phyloP scores from a whole-genome alignment of 2,113 vertebrate species.

The Sebastes schlegelii region DNA sequence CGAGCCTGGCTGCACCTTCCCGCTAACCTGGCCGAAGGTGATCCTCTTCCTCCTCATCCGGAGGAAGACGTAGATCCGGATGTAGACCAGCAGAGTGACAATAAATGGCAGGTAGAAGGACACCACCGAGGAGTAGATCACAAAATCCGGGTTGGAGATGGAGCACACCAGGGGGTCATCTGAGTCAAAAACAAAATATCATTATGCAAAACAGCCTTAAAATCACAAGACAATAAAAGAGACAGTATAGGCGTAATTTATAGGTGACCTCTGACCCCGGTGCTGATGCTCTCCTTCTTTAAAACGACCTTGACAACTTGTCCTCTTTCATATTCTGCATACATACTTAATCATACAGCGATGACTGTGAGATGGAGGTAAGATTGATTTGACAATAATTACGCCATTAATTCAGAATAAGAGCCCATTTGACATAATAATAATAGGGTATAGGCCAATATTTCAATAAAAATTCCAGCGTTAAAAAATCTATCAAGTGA shows the following conservation, averaged over 20 bases:
- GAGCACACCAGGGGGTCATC: slow-evolving; percentile 92
- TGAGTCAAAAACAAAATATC: slow-evolving; percentile 56
- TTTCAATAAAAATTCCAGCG: slow-evolving; percentile 16
- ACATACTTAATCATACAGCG: not conserved
- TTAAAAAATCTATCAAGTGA: slow-evolving; percentile 23
- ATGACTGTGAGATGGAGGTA: not conserved
- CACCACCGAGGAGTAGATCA: slow-evolving; percentile 95
- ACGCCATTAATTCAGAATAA: slow-evolving; percentile 20
- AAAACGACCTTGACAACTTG: not conserved
- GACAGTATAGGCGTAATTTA: not conserved
- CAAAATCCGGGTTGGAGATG: slow-evolving; percentile 95
- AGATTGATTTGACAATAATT: slow-evolving; percentile 41
- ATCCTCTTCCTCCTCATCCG: slow-evolving; percentile 90
- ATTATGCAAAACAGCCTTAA: slow-evolving; percentile 15
- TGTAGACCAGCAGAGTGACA: slow-evolving; percentile 93
- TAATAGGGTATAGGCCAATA: slow-evolving; percentile 1
- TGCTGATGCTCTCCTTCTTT: not conserved
- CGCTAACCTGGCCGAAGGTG: slow-evolving; percentile 88
- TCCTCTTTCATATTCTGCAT: slow-evolving; percentile 17
- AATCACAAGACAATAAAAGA: not conserved
- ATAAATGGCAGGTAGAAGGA: slow-evolving; percentile 96
- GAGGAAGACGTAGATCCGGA: slow-evolving; percentile 93
- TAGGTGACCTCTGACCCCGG: slow-evolving; percentile 12
- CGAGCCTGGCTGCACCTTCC: slow-evolving; percentile 81
- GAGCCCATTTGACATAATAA: slow-evolving; percentile 18